A percentile compares a stretch with the other conserved stretches of the same genome.
phyloP scores from a whole-genome alignment of 2,888 invertebrate species.

The Rhamnusium bicolor region DNA sequence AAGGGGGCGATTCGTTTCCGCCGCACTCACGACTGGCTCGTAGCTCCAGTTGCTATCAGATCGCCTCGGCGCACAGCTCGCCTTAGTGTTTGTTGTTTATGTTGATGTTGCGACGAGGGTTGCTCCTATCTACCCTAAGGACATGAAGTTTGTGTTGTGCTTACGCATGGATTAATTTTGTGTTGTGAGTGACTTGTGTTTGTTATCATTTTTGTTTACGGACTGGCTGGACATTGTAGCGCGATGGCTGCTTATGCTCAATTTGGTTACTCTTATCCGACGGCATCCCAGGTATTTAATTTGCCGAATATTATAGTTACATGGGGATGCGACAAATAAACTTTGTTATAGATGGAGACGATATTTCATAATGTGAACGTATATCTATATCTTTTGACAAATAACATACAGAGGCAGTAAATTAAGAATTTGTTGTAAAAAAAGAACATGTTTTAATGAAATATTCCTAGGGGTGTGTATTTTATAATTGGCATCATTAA shows the following conservation, averaged over 20 bases:
- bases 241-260: slow-evolving; percentile 88
- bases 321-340: not conserved
- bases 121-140: slow-evolving; percentile 42
- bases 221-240: slow-evolving; percentile 41
- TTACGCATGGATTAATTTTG: slow-evolving; percentile 56
- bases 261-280: slow-evolving; percentile 93
- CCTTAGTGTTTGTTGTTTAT: slow-evolving; percentile 58
- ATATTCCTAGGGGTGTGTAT: not conserved
- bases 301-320: slow-evolving; percentile 3
- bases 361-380: not conserved
- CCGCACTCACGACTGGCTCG: slow-evolving; percentile 62
- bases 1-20: slow-evolving; percentile 64
- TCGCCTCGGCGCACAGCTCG: slow-evolving; percentile 66
- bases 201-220: slow-evolving; percentile 40
- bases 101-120: slow-evolving; percentile 59
- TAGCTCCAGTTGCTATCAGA: slow-evolving; percentile 69
- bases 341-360: not conserved
- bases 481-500: no score
- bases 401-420: not conserved
- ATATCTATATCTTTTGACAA: not conserved
- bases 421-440: not conserved
- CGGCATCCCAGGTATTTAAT: slow-evolving; percentile 88
- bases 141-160: slow-evolving; percentile 62
- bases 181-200: slow-evolving; percentile 57
- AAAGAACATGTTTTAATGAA: not conserved